Evolutionary conservation across 2,113 vertebrate genomes (phyloP).

Genomic region (Onychostoma macrolepis): DNA sequence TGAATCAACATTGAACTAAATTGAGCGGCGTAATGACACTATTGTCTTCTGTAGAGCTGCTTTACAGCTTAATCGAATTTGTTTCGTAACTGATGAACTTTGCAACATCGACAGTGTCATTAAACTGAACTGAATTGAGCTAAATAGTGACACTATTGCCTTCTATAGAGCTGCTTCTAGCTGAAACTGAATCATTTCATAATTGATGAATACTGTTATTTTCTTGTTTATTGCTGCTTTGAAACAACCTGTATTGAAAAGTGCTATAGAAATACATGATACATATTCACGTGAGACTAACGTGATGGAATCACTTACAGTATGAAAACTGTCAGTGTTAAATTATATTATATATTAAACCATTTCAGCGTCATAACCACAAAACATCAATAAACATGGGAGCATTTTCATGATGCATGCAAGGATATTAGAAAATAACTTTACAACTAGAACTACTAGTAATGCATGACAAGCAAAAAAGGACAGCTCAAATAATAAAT

Average conservation of each 20-base stretch:
- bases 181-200: background rate
- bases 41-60: background rate
- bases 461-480: background rate
- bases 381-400: background rate
- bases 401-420: background rate
- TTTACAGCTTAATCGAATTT: background rate
- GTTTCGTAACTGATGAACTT: background rate
- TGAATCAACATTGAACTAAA: background rate
- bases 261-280: background rate
- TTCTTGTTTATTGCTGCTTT: background rate
- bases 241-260: background rate
- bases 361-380: background rate
- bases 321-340: background rate
- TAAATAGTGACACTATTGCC: background rate
- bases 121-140: background rate
- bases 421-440: background rate
- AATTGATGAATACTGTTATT: background rate
- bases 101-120: background rate
- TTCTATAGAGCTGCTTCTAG: background rate
- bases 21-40: background rate
- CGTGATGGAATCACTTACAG: background rate
- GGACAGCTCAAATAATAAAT: background rate
- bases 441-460: background rate
- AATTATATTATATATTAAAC: background rate
- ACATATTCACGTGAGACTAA: background rate